phyloP scores from a whole-genome alignment of 2,113 vertebrate species.

The Oncorhynchus masou region DNA sequence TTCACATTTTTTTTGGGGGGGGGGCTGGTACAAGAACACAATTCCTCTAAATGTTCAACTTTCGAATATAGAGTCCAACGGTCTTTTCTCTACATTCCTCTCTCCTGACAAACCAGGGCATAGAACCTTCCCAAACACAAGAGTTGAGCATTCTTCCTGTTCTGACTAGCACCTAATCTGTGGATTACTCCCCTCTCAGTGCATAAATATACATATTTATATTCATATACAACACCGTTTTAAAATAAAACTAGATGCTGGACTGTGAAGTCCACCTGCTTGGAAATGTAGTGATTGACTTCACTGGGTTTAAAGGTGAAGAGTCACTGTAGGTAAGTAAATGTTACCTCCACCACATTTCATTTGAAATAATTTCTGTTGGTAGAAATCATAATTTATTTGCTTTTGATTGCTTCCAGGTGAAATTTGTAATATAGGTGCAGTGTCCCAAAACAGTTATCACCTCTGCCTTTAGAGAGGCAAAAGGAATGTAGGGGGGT shows the following conservation, averaged over 20 bases:
- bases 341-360: conserved; percentile 17
- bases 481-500: background rate
- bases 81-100: conserved; percentile 16
- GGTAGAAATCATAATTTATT: conserved; percentile 17
- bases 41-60: conserved; percentile 29
- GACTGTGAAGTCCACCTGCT: background rate
- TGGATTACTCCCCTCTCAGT: conserved; percentile 32
- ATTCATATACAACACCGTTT: conserved; percentile 53
- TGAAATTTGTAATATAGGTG: background rate
- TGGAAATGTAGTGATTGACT: background rate
- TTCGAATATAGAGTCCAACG: conserved; percentile 24
- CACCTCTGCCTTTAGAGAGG: background rate
- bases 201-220: conserved; percentile 50
- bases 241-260: conserved; percentile 29
- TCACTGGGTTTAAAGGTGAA: conserved; percentile 18
- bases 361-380: conserved; percentile 34
- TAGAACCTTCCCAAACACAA: conserved; percentile 13
- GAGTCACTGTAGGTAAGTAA: conserved; percentile 6
- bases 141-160: conserved; percentile 28
- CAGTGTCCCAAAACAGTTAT: background rate
- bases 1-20: conserved; percentile 35
- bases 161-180: conserved; percentile 27
- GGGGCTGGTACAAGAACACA: conserved; percentile 42
- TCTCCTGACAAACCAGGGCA: conserved; percentile 28
- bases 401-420: conserved; percentile 19